These are phyloP conservation scores for Cyclopterus lumpus DNA, from an alignment of 2,797 vertebrate genomes.

Conservation along the genomic window DNA sequence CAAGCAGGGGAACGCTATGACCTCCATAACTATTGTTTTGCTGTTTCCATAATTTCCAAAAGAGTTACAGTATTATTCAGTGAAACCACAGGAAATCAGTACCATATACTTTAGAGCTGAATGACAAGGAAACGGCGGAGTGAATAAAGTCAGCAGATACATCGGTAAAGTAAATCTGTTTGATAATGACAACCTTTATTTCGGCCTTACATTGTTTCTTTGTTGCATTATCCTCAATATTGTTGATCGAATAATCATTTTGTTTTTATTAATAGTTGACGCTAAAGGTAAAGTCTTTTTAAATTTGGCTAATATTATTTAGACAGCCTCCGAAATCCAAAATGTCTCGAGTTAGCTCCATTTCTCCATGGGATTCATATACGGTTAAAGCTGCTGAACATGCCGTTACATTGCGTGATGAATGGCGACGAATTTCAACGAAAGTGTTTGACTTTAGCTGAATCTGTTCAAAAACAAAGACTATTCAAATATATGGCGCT, in stretches of 20 bases:
- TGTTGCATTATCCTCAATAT: background rate
- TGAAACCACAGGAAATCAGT: slow-evolving; percentile 16
- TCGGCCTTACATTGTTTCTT: too few relatives aligned
- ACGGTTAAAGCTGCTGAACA: background rate
- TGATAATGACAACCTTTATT: background rate
- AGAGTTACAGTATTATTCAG: slow-evolving; percentile 14
- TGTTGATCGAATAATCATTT: background rate
- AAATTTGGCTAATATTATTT: background rate
- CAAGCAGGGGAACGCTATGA: slow-evolving; percentile 28
- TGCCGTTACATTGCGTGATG: background rate
- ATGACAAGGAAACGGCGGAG: background rate
- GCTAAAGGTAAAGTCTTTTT: background rate
- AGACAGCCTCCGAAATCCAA: fast-evolving
- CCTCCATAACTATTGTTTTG: slow-evolving; percentile 30
- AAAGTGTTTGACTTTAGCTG: background rate
- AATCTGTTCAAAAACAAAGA: background rate
- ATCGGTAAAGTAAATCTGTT: background rate
- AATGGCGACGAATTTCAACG: background rate
- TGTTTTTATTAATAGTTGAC: background rate
- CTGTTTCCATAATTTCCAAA: slow-evolving; percentile 32
- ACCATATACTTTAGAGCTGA: background rate
- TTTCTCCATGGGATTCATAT: background rate
- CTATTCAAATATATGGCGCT: background rate
- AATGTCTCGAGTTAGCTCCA: background rate
- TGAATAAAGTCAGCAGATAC: background rate